Evolutionary conservation across 2,113 vertebrate genomes (phyloP).

Genomic region (Casuarius casuarius): DNA sequence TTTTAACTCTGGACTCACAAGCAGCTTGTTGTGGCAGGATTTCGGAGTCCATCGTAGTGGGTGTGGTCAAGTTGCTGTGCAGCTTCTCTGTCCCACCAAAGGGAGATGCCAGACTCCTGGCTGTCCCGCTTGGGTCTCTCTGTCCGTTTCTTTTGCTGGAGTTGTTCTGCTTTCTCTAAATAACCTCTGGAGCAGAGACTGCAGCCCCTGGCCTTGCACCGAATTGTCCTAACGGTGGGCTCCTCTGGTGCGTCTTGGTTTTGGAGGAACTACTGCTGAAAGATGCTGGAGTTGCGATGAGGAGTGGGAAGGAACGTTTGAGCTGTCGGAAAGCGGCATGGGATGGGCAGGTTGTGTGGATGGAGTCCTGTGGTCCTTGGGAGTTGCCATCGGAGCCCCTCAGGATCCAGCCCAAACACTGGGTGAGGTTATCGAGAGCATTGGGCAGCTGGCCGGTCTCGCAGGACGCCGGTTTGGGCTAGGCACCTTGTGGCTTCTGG

Average conservation of each 20-base stretch:
- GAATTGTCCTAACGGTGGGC: neutral
- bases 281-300: neutral
- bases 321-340: neutral
- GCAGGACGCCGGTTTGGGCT: rapidly evolving
- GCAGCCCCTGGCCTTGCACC: neutral
- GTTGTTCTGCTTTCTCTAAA: slow-evolving; percentile 49
- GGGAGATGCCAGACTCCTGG: neutral
- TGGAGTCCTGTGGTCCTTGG: neutral
- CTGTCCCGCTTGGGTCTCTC: neutral
- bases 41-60: neutral
- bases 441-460: neutral
- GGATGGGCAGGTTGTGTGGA: neutral
- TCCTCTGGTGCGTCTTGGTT: neutral
- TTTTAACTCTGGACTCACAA: neutral
- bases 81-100: neutral
- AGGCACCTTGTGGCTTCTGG: neutral
- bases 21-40: neutral
- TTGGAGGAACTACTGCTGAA: neutral
- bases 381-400: neutral
- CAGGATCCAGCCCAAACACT: neutral
- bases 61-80: neutral
- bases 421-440: neutral
- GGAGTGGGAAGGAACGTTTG: neutral
- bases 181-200: neutral
- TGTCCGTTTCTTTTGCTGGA: slow-evolving; percentile 21